phyloP scores from a whole-genome alignment of 2,888 invertebrate genomes.

The Carcina quercana region DNA sequence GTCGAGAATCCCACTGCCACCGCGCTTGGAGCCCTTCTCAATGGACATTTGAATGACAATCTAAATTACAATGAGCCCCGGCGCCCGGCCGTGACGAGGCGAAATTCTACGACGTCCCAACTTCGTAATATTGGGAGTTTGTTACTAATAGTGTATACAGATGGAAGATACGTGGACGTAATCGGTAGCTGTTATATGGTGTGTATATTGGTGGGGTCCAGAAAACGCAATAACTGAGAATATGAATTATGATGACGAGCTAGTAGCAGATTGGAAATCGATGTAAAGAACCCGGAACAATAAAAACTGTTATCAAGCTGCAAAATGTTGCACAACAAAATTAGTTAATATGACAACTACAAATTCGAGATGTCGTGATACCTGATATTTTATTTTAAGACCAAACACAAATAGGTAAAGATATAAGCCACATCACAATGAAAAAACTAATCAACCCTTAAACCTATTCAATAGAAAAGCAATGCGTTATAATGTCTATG shows the following conservation, averaged over 20 bases:
- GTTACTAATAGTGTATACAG: conserved; percentile 30
- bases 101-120: conserved; percentile 36
- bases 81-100: conserved; percentile 59
- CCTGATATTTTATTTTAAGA: too few relatives aligned
- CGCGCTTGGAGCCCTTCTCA: conserved; percentile 43
- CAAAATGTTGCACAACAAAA: too few relatives aligned
- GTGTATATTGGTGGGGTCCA: too few relatives aligned
- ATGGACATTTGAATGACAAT: conserved; percentile 62
- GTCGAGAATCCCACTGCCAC: conserved; percentile 65
- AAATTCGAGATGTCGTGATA: too few relatives aligned
- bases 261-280: too few relatives aligned
- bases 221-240: too few relatives aligned
- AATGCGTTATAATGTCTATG: conserved; percentile 42
- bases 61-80: conserved; percentile 59
- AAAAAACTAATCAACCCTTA: too few relatives aligned
- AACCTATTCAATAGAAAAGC: conserved; percentile 18
- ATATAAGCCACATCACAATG: too few relatives aligned
- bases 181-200: too few relatives aligned
- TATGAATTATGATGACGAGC: too few relatives aligned
- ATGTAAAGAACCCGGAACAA: background rate
- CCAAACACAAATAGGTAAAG: too few relatives aligned
- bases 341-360: background rate
- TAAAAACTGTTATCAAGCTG: background rate
- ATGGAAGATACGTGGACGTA: conserved; percentile 18
- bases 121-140: conserved; percentile 37